Evolutionary conservation across 2,113 vertebrate species (phyloP), one percentile per base, ranked within the genome.

Genomic region (Gallinago media): DNA sequence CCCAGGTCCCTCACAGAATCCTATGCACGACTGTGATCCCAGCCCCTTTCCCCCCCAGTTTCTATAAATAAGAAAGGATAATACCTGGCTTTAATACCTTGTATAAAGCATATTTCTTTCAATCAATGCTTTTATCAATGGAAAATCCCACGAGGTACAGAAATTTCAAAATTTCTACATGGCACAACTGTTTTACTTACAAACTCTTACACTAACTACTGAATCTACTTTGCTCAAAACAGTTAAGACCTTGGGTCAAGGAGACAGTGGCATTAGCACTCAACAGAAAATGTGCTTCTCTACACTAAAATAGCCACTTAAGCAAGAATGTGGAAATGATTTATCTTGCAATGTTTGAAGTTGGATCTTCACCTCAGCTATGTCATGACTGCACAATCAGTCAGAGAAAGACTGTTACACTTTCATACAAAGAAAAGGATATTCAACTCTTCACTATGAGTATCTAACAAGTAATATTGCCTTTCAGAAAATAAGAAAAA

Each of bases 281-380:
- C 97, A 73, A 96, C 94, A 97, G 98, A 98, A 99, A 99, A 99
- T 98, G 98, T 98, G 98, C 98, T 98, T 98, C 97, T 91, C 95
- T 88, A 96, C 97, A 98, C 98, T 98, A 98, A 99, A 99, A 99
- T 93, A 98, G 98, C 98, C 98, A 98, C 98, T 99, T 98, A 99
- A 99, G 98, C 98, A 99, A 98, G 98, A 99, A 98, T 98, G 98
- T 97, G 96, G 97, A 97, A 96, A 98, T 98, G 98, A 99, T 99
- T 99, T 99, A 99, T 99, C 98, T 99, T 98, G 97, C 97, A 97
- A 92, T 97, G 96, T 76, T 92, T 97, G 93, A 97, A 98, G 98
- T 96, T 97, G 97, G 94, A 85, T 97, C 97, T 92, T 93, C 95
- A 97, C 97, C 97, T 98, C 86, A 83, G 97, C 97, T 97, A 86